phyloP scores from a whole-genome alignment of 2,113 vertebrate genomes.

The Syngnathus floridae region DNA sequence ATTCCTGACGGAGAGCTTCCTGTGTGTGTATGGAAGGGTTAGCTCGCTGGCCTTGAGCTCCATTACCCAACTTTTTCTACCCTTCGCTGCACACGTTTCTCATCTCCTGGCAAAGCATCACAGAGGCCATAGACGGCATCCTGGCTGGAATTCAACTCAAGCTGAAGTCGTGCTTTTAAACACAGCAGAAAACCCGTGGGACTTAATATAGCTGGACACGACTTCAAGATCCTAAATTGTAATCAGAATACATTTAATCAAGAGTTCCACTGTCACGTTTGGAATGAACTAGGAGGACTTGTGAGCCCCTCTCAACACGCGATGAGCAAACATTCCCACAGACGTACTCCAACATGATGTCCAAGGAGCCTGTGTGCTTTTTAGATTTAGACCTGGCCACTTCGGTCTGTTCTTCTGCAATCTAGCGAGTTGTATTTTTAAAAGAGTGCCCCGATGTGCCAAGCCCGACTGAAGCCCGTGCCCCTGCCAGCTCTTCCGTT shows the following conservation, averaged over 20 bases:
- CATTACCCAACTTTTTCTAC: slow-evolving; percentile 25
- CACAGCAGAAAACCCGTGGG: not conserved
- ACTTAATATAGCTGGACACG: not conserved
- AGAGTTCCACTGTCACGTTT: not conserved
- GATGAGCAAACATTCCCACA: not conserved
- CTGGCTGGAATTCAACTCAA: slow-evolving; percentile 13
- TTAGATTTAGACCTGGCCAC: slow-evolving; percentile 33
- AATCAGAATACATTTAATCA: not conserved
- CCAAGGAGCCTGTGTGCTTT: not conserved
- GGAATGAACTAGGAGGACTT: not conserved
- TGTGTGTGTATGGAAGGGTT: slow-evolving; percentile 56
- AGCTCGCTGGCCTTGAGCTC: slow-evolving; percentile 22
- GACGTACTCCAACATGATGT: too few relatives aligned
- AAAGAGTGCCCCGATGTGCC: slow-evolving; percentile 43
- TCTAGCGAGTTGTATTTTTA: slow-evolving; percentile 49
- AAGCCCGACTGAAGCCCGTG: slow-evolving; percentile 39
- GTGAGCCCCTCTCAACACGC: not conserved
- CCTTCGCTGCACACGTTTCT: slow-evolving; percentile 51
- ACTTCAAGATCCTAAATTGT: not conserved
- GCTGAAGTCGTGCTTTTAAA: not conserved
- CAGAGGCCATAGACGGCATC: slow-evolving; percentile 39
- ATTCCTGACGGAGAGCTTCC: slow-evolving; percentile 71
- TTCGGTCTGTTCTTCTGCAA: slow-evolving; percentile 37
- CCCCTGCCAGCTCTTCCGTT: slow-evolving; percentile 47
- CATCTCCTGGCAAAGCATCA: slow-evolving; percentile 67